phyloP scores from a whole-genome alignment of 1,140 invertebrate genomes.

The Euura saliciscinereae region DNA sequence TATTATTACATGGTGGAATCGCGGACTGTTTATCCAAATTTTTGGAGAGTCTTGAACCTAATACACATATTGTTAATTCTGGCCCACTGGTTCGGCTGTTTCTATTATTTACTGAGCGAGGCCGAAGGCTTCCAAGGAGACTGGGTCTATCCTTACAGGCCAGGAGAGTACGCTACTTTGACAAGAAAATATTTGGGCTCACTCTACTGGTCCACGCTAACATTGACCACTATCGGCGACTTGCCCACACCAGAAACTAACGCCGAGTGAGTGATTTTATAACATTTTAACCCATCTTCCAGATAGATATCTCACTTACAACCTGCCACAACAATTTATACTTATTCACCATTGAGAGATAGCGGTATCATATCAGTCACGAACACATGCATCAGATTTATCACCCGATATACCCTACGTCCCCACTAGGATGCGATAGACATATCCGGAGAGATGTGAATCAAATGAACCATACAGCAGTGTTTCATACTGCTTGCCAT shows the following conservation, averaged over 20 bases:
- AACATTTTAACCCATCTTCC: slow-evolving; percentile 1
- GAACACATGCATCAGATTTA: no score
- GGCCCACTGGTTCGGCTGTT: slow-evolving; percentile 97
- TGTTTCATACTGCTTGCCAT: no score
- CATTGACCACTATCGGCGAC: slow-evolving; percentile 95
- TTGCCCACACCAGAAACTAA: slow-evolving; percentile 93
- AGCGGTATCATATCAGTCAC: background rate
- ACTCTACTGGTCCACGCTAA: slow-evolving; percentile 95
- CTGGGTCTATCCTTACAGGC: slow-evolving; percentile 91
- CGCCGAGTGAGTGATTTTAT: slow-evolving; percentile 83
- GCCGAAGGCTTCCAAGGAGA: slow-evolving; percentile 88
- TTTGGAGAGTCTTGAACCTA: slow-evolving; percentile 94
- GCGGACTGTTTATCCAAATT: slow-evolving; percentile 92
- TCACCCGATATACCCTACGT: no score
- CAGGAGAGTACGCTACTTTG: slow-evolving; percentile 83
- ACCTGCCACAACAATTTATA: no score
- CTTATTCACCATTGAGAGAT: background rate
- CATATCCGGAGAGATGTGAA: no score
- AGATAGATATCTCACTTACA: slow-evolving; percentile 38
- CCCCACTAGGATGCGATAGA: no score
- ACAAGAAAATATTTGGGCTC: slow-evolving; percentile 93
- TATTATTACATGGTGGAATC: slow-evolving; percentile 97
- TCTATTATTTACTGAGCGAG: slow-evolving; percentile 94
- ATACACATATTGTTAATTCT: slow-evolving; percentile 94
- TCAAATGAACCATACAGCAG: no score